Base-by-base conservation (phyloP, 2,797 vertebrate genomes). In the Scolopax bukidnonensis region DNA sequence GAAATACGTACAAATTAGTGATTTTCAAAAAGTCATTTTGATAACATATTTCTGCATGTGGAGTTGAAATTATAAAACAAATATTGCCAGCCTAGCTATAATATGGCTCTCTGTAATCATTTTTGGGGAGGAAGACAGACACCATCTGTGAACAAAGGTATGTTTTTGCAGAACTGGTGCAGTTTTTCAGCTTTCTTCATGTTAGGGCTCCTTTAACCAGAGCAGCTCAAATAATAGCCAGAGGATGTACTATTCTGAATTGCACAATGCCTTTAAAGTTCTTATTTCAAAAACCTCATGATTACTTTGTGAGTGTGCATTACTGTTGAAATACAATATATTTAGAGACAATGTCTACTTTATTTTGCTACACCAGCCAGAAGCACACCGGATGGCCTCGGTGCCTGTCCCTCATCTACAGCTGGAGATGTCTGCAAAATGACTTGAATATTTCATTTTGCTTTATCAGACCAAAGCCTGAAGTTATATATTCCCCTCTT, bases 81-180 rank as follows among this genome's bases (percentile, higher is more conserved):
- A 3, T 43, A 16, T 41, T 65, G 38, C 16, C 51, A 84, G 36
- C 28, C 77, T 59, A 23, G 21, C n/a, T 86, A 3, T 19, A 43
- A 32, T 24, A 11, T 32, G 9, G 12, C 24, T 36, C 11, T 16
- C 2, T 12, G 11, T 27, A 28, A 59, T 23, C 20, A 9, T 68
- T 79, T 38, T 18, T 12, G 24, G 54, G 33, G 82, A 69, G 60
- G 41, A 12, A 90, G 30, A 63, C 18, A 6, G 2, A 1, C 9
- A 15, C 10, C 6, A 1, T 0, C 16, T 6, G 11, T 9, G n/a
- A 40, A 12, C n/a, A 79, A 73, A 65, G 30, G 45, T 57, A 41
- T 43, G 9, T 5, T 79, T 68, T 33, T 48, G n/a, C 54, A 65
- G 51, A 16, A 56, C 27, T 0, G 6, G 8, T 11, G 36, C 20